Evolutionary conservation across 2,888 invertebrate species (phyloP), one percentile per base, ranked within the genome.

Genomic region (Lydus trimaculatus): DNA sequence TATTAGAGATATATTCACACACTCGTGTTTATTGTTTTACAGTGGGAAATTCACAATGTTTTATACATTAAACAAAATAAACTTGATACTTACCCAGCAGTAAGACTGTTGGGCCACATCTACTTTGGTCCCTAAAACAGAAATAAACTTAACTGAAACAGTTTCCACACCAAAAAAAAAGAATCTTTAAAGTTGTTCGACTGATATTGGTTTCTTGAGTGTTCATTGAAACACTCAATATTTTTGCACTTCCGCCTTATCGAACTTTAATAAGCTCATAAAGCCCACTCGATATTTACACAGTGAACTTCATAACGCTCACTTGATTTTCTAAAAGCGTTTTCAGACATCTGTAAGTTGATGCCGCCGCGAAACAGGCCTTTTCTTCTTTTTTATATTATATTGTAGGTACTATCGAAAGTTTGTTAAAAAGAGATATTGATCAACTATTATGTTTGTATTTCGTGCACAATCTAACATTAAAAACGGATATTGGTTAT

Each of bases 61-160:
- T 48, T 9, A 2, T 3, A 48, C 2, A 7, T 13, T 17, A 43
- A 43, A 17, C 43, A 43, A n/a, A 36, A 7, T 13, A 20, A 48
- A 20, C 5, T 9, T 48, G 11, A 0, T 67, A 84, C 86, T 85
- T 82, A 87, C 87, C 87, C 86, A 83, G 85, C 84, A 74, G 87
- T 84, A 67, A 87, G 84, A 78, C 85, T 86, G 83, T 86, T 86
- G 77, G 87, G 85, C 87, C 87, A 87, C 87, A 87, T 87, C 80
- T 84, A 84, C 80, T 80, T 79, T 79, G 78, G 76, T 75, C 80
- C 82, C 86, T 86, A 82, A 62, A 85, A 85, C 61, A 78, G 76
- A 72, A 75, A 75, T 71, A 64, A 60, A n/a, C 43, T 11, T 23
- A 17, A 43, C 1, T 9, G 20, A 20, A 48, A 7, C 1, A 20